phyloP scores from a whole-genome alignment of 2,888 invertebrate species.

The Julus scanicus region DNA sequence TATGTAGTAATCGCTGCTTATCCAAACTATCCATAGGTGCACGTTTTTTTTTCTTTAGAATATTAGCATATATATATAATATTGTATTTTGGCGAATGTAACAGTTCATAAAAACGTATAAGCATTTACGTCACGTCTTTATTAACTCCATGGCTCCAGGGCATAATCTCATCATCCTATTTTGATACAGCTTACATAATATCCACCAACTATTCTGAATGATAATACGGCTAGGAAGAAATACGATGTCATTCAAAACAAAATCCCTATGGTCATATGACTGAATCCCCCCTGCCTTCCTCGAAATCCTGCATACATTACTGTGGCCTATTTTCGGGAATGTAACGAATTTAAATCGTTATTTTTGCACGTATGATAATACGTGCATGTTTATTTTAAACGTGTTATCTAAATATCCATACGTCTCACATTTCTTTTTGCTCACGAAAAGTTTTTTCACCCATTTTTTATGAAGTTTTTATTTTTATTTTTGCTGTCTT shows the following conservation, averaged over 20 bases:
- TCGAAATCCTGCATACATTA: neutral
- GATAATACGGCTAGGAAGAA: neutral
- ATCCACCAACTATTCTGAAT: neutral
- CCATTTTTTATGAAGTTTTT: neutral
- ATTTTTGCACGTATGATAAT: neutral
- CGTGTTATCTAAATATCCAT: neutral
- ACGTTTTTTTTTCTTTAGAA: neutral
- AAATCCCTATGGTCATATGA: neutral
- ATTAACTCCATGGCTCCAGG: neutral
- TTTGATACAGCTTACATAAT: neutral
- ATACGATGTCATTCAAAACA: neutral
- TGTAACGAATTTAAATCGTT: neutral
- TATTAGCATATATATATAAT: neutral
- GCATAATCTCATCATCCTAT: neutral
- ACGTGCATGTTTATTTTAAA: constrained; percentile 25
- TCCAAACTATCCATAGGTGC: neutral
- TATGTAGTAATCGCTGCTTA: neutral
- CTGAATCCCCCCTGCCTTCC: neutral
- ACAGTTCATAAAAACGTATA: neutral
- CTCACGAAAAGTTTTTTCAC: neutral
- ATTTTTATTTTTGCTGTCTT: neutral
- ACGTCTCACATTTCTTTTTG: neutral
- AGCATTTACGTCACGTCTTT: neutral
- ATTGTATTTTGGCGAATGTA: neutral
- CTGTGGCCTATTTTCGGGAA: neutral